Evolutionary conservation across 2,888 invertebrate genomes (phyloP).

Genomic region (Lathronympha strigana): DNA sequence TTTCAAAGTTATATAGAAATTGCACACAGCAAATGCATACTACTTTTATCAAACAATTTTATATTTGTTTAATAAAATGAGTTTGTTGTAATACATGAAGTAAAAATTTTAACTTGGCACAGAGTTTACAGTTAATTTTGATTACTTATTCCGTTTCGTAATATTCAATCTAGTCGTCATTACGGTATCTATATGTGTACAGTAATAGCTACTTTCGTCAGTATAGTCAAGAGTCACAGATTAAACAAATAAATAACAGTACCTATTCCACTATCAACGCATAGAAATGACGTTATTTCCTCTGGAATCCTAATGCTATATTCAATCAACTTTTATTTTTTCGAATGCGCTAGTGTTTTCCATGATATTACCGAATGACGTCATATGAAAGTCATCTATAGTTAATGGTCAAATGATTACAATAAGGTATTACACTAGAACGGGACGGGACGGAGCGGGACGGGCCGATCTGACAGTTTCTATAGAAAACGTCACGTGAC

Average conservation of each 20-base stretch:
- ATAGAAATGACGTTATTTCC: slow-evolving; percentile 30
- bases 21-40: background rate
- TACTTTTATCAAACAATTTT: no score
- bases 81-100: background rate
- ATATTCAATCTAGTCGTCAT: slow-evolving; percentile 20
- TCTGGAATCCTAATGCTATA: slow-evolving; percentile 16
- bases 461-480: no score
- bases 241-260: slow-evolving; percentile 23
- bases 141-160: slow-evolving; percentile 25
- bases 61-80: background rate
- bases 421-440: no score
- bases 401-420: no score
- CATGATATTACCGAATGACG: slow-evolving; percentile 8
- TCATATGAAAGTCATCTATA: slow-evolving; percentile 9
- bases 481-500: no score
- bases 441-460: no score
- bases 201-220: slow-evolving; percentile 12
- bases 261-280: slow-evolving; percentile 15
- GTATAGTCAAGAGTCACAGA: slow-evolving; percentile 12
- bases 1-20: slow-evolving; percentile 25
- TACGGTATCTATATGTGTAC: slow-evolving; percentile 30
- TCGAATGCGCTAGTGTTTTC: slow-evolving; percentile 18
- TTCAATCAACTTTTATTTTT: slow-evolving; percentile 18
- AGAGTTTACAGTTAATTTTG: background rate
- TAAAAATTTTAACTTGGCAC: background rate